Base-by-base conservation (phyloP, 2,113 vertebrate species). In the Pogona vitticeps region DNA sequence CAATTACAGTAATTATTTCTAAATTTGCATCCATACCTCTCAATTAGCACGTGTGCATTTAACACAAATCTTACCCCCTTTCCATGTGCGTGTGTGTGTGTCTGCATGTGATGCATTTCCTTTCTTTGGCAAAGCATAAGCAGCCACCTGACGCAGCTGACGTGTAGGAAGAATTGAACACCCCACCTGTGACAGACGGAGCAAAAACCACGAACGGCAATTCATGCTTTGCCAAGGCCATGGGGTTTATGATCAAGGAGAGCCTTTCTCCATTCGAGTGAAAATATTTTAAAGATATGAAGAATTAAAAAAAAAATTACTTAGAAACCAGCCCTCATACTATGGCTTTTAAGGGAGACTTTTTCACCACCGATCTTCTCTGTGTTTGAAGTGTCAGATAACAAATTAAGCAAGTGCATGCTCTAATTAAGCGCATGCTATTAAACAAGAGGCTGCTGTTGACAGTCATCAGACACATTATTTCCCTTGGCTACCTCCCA, bases 381-480 rank as follows among this genome's bases (percentile, higher is more conserved):
- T 26, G 68, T 58, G 68, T 68, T 59, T 56, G 81, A 38, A 83
- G 81, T 83, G 81, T 83, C 68, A 83, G 42, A 72, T 72, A 83
- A 83, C 81, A 72, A 33, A 59, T 83, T 59, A 72, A 83, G 56
- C 33, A 72, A 83, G 52, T 58, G 23, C 46, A 72, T 52, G 42
- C n/a, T 56, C 21, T 59, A 72, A 83, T 83, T 72, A 83, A 72
- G 68, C 33, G 21, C 26, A 26, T 8, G 68, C 52, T 72, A 38
- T 82, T 71, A 70, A 82, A 33, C 31, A 36, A 82, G n/a, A 23
- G 21, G 80, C 68, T 23, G 52, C 23, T 28, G 46, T 72, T 59
- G 81, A 72, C 81, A 72, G 46, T 28, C 17, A 65, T 36, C 68
- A 72, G 46, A 9, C 26, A 2, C 17, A 65, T 80, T 80, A 67